Evolutionary conservation across 2,888 invertebrate species (phyloP).

Genomic region (Papilio protenor): DNA sequence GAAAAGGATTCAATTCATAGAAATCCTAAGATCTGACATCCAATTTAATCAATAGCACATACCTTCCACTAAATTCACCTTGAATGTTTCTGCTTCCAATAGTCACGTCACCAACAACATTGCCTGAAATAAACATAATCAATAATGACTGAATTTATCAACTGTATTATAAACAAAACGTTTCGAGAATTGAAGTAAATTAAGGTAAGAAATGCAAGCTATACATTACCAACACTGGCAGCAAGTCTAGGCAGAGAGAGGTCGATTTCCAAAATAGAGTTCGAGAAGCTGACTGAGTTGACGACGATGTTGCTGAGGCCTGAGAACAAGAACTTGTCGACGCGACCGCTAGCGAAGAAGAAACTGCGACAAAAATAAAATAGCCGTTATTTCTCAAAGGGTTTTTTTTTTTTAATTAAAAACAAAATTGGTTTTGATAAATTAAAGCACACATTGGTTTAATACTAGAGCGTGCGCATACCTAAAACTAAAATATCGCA

Average conservation of each 20-base stretch:
- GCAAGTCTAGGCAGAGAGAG: conserved; percentile 15
- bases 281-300: conserved; percentile 10
- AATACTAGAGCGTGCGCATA: too few relatives aligned
- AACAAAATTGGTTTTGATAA: not conserved
- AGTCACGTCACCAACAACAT: conserved; percentile 11
- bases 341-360: not conserved
- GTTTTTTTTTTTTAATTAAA: too few relatives aligned
- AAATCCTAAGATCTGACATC: not conserved
- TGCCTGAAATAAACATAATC: not conserved
- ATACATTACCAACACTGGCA: conserved; percentile 26
- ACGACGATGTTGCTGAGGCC: not conserved
- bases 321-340: not conserved
- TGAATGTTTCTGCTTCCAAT: conserved; percentile 18
- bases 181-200: too few relatives aligned
- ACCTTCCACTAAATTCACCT: conserved; percentile 11
- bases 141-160: not conserved
- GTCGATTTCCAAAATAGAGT: not conserved
- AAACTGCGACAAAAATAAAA: not conserved
- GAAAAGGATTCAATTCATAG: not conserved
- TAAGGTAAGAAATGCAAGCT: not conserved
- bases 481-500: too few relatives aligned
- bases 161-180: not conserved
- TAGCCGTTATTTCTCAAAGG: not conserved
- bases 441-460: too few relatives aligned
- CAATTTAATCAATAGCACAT: not conserved